phyloP scores from a whole-genome alignment of 2,888 invertebrate species.

The Euplagia quadripunctaria region DNA sequence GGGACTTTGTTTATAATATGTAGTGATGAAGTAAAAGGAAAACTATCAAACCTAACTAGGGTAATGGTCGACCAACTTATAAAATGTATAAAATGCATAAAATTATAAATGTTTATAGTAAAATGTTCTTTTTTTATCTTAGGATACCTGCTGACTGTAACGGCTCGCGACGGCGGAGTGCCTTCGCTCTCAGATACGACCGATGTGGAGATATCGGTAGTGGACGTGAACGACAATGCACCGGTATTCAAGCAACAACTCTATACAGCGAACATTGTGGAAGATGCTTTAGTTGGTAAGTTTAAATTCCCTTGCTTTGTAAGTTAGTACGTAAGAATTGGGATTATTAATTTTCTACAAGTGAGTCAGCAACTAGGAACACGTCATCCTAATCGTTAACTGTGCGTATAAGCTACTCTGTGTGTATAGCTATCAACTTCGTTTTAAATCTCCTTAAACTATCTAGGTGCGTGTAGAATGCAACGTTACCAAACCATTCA shows the following conservation, averaged over 20 bases:
- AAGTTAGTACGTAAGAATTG: too few species aligned
- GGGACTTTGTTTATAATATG: too few species aligned
- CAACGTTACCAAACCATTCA: too few species aligned
- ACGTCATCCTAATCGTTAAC: too few species aligned
- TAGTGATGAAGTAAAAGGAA: too few species aligned
- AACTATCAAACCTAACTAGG: too few species aligned
- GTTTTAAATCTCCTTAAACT: too few species aligned
- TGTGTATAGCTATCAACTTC: too few species aligned
- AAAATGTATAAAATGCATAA: background rate
- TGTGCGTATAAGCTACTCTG: too few species aligned
- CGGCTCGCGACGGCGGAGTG: slow-evolving; percentile 96
- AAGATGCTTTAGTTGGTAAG: slow-evolving; percentile 94
- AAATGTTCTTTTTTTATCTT: slow-evolving; percentile 21
- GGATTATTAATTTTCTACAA: background rate
- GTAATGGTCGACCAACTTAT: too few species aligned
- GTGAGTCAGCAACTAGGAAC: too few species aligned
- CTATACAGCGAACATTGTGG: slow-evolving; percentile 94
- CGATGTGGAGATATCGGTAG: slow-evolving; percentile 97
- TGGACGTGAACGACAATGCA: slow-evolving; percentile 98
- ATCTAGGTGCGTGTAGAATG: too few species aligned
- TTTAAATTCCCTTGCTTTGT: background rate
- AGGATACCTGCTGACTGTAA: slow-evolving; percentile 96
- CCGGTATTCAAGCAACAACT: slow-evolving; percentile 94
- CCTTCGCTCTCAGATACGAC: slow-evolving; percentile 97
- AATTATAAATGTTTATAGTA: background rate